phyloP scores from a whole-genome alignment of 23 tunicate species.

The Ascidia mentula region DNA sequence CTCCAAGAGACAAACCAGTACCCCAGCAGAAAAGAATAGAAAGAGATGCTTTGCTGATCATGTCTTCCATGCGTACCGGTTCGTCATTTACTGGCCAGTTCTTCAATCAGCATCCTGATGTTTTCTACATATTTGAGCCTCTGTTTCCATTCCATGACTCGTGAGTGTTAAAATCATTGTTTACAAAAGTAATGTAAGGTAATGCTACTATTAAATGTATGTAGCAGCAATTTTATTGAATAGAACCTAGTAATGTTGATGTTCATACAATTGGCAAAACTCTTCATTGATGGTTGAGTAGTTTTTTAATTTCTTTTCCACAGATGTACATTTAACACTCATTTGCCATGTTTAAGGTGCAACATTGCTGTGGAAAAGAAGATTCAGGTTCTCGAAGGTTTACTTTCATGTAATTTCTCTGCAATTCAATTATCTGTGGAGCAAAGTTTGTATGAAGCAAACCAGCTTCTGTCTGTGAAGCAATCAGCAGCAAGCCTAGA shows the following conservation, averaged over 20 bases:
- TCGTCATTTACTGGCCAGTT: conserved; percentile 51
- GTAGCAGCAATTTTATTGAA: too few species aligned
- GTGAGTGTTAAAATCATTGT: too few species aligned
- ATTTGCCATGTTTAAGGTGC: background rate
- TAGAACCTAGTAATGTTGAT: background rate
- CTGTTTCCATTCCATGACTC: conserved; percentile 43
- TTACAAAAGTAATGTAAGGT: too few species aligned
- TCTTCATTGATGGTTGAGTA: background rate
- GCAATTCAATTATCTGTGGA: background rate
- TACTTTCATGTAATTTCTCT: background rate
- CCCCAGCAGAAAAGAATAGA: background rate
- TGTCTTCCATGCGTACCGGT: conserved; percentile 48
- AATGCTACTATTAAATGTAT: too few species aligned
- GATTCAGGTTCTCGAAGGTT: conserved; percentile 6
- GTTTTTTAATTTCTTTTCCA: background rate
- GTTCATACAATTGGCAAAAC: background rate
- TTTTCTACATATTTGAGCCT: conserved; percentile 56
- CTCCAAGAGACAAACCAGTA: background rate
- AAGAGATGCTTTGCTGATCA: conserved; percentile 15
- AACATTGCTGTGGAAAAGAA: conserved; percentile 5
- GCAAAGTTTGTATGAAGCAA: conserved; percentile 2
- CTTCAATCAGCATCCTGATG: conserved; percentile 49
- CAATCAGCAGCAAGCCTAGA: conserved; percentile 3
- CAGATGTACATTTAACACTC: background rate
- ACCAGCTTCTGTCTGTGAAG: background rate